These are phyloP conservation scores for Bucorvus abyssinicus DNA, from an alignment of 2,797 vertebrate species.

Conservation along the genomic window DNA sequence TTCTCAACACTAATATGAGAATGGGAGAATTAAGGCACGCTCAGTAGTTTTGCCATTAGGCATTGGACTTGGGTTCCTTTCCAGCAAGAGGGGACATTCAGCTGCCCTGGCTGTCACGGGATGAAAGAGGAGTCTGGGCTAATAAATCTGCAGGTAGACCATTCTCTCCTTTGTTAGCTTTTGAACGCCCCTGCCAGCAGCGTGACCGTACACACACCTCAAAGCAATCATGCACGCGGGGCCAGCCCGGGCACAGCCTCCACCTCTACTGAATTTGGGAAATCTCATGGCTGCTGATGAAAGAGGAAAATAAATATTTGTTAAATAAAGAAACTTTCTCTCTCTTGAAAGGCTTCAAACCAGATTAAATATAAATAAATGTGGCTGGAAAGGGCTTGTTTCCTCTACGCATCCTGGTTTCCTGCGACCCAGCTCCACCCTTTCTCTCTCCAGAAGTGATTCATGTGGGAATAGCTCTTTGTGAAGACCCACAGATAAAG, in stretches of 20 bases:
- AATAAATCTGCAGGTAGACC: not conserved
- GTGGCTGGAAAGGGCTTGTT: slow-evolving; percentile 5
- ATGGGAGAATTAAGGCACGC: not conserved
- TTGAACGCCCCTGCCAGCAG: not conserved
- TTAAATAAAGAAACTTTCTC: slow-evolving; percentile 15
- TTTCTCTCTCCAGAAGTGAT: slow-evolving; percentile 11
- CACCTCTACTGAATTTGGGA: not conserved
- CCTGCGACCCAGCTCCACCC: not conserved
- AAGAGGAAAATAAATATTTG: slow-evolving; percentile 11
- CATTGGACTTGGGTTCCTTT: not conserved
- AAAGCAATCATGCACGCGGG: not conserved
- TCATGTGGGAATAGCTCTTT: slow-evolving; percentile 25
- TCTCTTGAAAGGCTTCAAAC: slow-evolving; percentile 10
- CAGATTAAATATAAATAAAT: slow-evolving; percentile 19
- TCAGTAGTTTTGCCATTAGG: not conserved
- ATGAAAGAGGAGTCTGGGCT: not conserved
- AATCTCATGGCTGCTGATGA: not conserved
- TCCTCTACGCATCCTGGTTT: not conserved
- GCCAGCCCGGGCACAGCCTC: not conserved
- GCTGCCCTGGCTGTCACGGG: not conserved
- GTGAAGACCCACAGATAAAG: slow-evolving; percentile 46
- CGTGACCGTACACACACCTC: not conserved
- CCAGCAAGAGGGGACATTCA: not conserved
- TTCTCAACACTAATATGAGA: not conserved
- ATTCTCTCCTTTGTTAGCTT: not conserved